These are phyloP conservation scores for Tylochromis polylepis DNA, from an alignment of 2,113 vertebrate genomes.

Conservation along the genomic window DNA sequence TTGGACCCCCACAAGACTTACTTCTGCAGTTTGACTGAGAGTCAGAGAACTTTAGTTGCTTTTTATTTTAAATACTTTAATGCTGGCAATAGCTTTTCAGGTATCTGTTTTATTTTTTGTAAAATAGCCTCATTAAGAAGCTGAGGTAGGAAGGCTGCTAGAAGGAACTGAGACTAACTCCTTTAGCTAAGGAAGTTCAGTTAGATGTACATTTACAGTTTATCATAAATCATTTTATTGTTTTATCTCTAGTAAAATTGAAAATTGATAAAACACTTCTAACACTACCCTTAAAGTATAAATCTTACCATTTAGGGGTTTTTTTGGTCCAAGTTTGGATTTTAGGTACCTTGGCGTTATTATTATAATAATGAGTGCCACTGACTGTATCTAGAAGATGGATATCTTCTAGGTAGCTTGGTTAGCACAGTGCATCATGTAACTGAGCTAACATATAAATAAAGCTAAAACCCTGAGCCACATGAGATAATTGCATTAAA, in stretches of 20 bases:
- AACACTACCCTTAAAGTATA: neutral
- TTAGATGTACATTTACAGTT: neutral
- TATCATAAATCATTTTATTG: neutral
- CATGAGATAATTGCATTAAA: neutral
- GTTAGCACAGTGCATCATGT: neutral
- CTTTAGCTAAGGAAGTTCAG: neutral
- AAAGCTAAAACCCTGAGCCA: neutral
- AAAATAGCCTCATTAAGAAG: too few relatives aligned
- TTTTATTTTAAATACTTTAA: neutral
- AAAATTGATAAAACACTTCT: neutral
- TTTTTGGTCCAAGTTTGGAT: neutral
- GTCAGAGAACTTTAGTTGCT: neutral
- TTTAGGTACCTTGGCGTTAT: neutral
- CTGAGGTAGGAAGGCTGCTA: too few relatives aligned
- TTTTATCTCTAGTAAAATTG: neutral
- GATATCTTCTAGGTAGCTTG: neutral
- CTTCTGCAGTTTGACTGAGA: neutral
- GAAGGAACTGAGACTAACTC: neutral
- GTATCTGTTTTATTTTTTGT: too few relatives aligned
- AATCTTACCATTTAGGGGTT: neutral
- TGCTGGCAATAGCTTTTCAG: too few relatives aligned
- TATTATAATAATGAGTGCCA: neutral
- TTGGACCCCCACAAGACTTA: neutral
- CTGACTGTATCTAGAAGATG: neutral
- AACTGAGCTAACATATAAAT: neutral